Conservation (phyloP, 1,140 invertebrate genomes). For the Melipona quadrifasciata region DNA sequence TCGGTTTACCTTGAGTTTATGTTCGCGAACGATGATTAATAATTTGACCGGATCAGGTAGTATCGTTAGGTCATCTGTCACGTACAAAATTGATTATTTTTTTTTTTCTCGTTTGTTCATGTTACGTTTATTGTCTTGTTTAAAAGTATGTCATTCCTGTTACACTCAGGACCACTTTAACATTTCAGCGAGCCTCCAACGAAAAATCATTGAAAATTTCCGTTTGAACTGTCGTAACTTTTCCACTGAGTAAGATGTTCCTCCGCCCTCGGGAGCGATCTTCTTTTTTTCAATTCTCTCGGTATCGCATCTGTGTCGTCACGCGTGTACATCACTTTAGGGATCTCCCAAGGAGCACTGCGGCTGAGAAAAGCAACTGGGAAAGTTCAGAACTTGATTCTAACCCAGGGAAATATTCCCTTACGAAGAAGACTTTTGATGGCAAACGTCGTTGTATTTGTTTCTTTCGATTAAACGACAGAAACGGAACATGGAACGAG, state of each 20-base stretch:
- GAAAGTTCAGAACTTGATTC: constrained; percentile 2
- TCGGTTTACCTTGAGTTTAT: not conserved
- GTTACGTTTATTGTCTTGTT: no score
- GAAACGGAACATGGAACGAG: no score
- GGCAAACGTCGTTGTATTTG: no score
- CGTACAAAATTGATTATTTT: no score
- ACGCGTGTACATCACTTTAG: constrained; percentile 1
- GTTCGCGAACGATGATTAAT: not conserved
- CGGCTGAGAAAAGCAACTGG: not conserved
- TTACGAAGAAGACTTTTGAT: not conserved
- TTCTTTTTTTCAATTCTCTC: constrained; percentile 23
- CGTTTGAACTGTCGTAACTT: no score
- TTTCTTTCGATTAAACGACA: no score
- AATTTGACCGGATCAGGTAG: not conserved
- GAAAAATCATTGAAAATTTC: no score
- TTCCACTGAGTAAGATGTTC: no score
- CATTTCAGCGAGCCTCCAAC: no score
- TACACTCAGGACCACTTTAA: no score
- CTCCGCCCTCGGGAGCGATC: not conserved
- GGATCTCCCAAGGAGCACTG: not conserved
- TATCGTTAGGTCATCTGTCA: not conserved
- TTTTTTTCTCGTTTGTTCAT: no score
- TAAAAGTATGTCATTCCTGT: no score
- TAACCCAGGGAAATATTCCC: not conserved
- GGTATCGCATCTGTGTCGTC: not conserved